These are phyloP conservation scores for Bombus pyrosoma DNA, from an alignment of 1,140 invertebrate genomes.

Conservation along the genomic window DNA sequence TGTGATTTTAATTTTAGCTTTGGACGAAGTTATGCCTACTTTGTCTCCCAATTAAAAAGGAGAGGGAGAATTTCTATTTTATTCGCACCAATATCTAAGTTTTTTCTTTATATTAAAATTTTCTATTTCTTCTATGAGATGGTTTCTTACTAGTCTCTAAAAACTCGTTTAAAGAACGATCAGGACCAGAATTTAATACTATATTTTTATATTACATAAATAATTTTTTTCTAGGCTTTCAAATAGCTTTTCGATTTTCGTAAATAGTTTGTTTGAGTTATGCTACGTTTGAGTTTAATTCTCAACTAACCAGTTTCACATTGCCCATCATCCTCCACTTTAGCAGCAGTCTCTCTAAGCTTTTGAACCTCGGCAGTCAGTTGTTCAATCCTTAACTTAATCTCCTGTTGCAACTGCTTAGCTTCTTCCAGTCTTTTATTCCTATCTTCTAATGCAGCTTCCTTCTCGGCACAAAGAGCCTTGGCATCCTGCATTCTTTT, in stretches of 20 bases:
- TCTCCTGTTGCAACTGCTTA: slow-evolving; percentile 55
- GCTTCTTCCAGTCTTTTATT: slow-evolving; percentile 61
- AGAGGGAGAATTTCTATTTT: no score
- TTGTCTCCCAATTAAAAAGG: no score
- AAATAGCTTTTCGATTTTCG: not conserved
- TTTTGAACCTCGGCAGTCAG: slow-evolving; percentile 52
- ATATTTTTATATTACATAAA: no score
- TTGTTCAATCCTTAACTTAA: slow-evolving; percentile 48
- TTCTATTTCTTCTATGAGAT: no score
- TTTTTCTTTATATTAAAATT: no score
- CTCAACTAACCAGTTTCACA: slow-evolving; percentile 38
- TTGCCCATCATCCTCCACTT: slow-evolving; percentile 9
- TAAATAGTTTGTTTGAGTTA: no score
- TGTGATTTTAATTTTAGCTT: not conserved
- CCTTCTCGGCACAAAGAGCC: slow-evolving; percentile 63
- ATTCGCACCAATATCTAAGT: no score
- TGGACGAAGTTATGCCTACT: no score
- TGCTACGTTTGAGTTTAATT: not conserved
- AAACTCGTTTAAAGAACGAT: no score
- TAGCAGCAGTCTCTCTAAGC: slow-evolving; percentile 16
- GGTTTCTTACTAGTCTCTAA: no score
- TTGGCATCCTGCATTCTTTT: slow-evolving; percentile 69
- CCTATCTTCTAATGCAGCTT: slow-evolving; percentile 57
- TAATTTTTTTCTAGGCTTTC: not conserved
- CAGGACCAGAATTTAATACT: no score